phyloP scores from a whole-genome alignment of 2,113 vertebrate genomes.

The Mola mola region DNA sequence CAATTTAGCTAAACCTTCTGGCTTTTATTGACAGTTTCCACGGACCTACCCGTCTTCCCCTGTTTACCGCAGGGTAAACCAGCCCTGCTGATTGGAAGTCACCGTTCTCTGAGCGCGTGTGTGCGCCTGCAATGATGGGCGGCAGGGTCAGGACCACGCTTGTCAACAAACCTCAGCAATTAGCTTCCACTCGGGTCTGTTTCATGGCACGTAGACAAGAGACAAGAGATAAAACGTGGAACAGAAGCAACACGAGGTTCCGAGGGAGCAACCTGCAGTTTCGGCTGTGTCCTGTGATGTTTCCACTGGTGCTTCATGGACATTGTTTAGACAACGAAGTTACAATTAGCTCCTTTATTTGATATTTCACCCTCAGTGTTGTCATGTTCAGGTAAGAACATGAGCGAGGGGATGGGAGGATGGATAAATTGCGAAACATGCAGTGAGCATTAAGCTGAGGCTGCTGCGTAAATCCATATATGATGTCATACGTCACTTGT shows the following conservation, averaged over 20 bases:
- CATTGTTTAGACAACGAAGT: too few relatives aligned
- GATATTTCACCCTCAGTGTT: too few relatives aligned
- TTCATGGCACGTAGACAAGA: constrained; percentile 12
- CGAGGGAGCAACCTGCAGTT: constrained; percentile 24
- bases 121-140: constrained; percentile 1
- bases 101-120: not conserved
- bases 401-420: too few relatives aligned
- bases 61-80: constrained; percentile 19
- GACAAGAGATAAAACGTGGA: too few relatives aligned
- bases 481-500: too few relatives aligned
- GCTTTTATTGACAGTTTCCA: constrained; percentile 12
- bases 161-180: constrained; percentile 60
- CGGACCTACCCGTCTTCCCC: constrained; percentile 15
- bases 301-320: not conserved
- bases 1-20: not conserved
- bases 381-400: too few relatives aligned
- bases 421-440: too few relatives aligned
- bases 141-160: constrained; percentile 35
- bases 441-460: too few relatives aligned
- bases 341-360: too few relatives aligned
- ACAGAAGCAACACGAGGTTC: not conserved
- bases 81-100: constrained; percentile 41
- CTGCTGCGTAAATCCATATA: too few relatives aligned
- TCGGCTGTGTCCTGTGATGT: not conserved
- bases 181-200: constrained; percentile 35